These are phyloP conservation scores for Porites lobata DNA, from an alignment of 92 coral and sea anemone species.

Conservation along the genomic window DNA sequence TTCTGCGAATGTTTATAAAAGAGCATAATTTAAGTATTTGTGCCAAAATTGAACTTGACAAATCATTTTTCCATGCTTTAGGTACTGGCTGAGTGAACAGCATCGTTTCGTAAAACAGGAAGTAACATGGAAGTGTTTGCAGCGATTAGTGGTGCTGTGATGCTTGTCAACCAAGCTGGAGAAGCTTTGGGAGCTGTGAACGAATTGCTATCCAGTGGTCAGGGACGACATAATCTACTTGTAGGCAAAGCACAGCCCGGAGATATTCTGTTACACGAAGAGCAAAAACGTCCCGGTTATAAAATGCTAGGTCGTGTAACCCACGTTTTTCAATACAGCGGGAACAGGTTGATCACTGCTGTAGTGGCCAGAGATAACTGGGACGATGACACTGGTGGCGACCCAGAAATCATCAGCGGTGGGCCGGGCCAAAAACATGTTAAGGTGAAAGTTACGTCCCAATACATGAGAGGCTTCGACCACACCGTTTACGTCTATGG, in stretches of 20 bases:
- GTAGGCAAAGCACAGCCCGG: background rate
- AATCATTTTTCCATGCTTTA: no score
- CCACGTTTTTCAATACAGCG: background rate
- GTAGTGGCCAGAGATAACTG: background rate
- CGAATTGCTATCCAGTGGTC: background rate
- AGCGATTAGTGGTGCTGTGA: background rate
- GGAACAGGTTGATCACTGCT: background rate
- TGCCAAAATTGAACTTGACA: no score
- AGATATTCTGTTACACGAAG: background rate
- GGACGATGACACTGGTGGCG: background rate
- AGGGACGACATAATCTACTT: background rate
- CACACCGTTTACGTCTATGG: constrained; percentile 9
- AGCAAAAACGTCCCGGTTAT: background rate
- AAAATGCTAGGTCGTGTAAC: background rate
- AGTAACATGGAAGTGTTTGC: background rate
- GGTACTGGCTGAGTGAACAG: no score
- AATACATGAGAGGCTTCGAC: background rate
- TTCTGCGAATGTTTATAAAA: no score
- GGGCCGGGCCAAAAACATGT: background rate
- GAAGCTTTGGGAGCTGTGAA: background rate
- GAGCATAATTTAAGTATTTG: no score
- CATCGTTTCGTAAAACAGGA: background rate
- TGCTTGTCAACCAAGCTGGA: background rate
- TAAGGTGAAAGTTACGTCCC: background rate
- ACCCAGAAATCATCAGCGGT: background rate